Evolutionary conservation across 2,797 vertebrate genomes (phyloP).

Genomic region (Sebastes paucispinis): DNA sequence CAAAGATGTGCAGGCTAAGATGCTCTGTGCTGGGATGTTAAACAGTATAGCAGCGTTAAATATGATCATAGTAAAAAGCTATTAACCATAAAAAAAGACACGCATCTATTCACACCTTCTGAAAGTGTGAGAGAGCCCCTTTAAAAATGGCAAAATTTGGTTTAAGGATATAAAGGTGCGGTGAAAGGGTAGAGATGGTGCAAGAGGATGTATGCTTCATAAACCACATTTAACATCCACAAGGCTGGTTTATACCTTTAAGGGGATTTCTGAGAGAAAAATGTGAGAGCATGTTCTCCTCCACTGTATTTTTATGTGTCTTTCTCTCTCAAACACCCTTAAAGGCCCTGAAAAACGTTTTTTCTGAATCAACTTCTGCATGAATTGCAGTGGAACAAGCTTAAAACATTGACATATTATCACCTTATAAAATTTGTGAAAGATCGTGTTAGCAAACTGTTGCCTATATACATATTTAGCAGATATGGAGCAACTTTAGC

Average conservation of each 20-base stretch:
- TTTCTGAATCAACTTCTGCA: background rate
- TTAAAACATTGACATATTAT: background rate
- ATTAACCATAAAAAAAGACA: slow-evolving; percentile 12
- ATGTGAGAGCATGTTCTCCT: background rate
- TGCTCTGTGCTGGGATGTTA: background rate
- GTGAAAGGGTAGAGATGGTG: background rate
- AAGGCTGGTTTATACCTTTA: background rate
- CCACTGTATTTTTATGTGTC: background rate
- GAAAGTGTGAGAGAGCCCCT: background rate
- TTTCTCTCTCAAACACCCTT: background rate
- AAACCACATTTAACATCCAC: background rate
- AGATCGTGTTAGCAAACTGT: background rate
- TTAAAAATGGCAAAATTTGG: background rate
- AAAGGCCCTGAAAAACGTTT: background rate
- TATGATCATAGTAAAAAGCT: slow-evolving; percentile 20
- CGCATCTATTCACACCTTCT: background rate
- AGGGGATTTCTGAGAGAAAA: background rate
- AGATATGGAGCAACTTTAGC: background rate
- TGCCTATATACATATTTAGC: background rate
- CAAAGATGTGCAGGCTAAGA: background rate
- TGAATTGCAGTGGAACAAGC: background rate
- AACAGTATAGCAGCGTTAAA: background rate
- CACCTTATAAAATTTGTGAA: background rate
- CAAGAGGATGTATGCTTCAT: background rate
- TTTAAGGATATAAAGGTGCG: background rate